These are phyloP conservation scores for Stictonetta naevosa DNA, from an alignment of 2,113 vertebrate genomes.

Conservation along the genomic window DNA sequence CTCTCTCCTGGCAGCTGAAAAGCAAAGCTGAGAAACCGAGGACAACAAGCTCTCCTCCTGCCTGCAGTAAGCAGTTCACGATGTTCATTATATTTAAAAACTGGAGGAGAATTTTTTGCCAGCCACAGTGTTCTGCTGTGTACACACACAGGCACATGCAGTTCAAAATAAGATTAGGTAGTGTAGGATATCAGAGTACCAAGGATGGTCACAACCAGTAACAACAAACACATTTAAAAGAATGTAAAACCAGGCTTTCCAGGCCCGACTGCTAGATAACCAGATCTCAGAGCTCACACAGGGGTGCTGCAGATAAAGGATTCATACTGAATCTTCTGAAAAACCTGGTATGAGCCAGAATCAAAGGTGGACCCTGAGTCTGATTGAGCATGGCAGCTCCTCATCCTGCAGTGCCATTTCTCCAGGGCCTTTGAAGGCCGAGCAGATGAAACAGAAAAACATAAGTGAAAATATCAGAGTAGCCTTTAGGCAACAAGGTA, in stretches of 20 bases:
- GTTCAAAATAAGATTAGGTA: not conserved
- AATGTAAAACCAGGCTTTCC: not conserved
- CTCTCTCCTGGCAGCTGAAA: not conserved
- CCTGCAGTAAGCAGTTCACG: not conserved
- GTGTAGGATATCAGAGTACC: not conserved
- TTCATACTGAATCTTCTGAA: not conserved
- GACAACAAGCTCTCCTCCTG: not conserved
- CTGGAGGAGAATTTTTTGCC: not conserved
- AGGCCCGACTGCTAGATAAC: not conserved
- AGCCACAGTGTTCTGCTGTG: slow-evolving; percentile 44
- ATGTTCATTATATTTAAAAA: not conserved
- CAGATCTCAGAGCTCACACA: not conserved
- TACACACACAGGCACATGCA: not conserved
- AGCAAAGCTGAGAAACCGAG: not conserved
- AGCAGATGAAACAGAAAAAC: not conserved
- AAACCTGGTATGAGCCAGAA: not conserved
- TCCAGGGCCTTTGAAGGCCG: not conserved
- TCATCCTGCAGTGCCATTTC: not conserved
- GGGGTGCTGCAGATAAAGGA: not conserved
- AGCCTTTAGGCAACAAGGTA: not conserved
- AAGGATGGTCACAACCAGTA: not conserved
- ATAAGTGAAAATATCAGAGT: not conserved
- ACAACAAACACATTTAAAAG: not conserved
- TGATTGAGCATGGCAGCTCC: not conserved
- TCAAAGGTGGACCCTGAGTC: not conserved